phyloP scores from a whole-genome alignment of 2,888 invertebrate genomes.

The Nomada goodeniana region DNA sequence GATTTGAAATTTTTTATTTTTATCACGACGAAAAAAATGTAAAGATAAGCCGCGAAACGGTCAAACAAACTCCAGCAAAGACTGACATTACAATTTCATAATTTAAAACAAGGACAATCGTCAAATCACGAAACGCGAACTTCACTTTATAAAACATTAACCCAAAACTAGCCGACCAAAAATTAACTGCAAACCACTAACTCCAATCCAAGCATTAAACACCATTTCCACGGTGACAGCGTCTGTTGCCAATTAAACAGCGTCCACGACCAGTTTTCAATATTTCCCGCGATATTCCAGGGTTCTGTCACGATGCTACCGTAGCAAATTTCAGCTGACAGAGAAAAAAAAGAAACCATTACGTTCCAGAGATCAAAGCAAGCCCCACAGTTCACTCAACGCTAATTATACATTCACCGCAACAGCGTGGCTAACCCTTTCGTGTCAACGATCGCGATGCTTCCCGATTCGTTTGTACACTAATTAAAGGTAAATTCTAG shows the following conservation, averaged over 20 bases:
- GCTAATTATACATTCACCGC: constrained; percentile 43
- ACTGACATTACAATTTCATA: too few relatives aligned
- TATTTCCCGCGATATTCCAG: not conserved
- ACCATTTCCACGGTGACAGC: not conserved
- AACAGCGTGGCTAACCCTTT: constrained; percentile 24
- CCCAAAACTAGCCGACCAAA: not conserved
- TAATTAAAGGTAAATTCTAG: constrained; percentile 82
- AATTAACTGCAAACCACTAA: not conserved
- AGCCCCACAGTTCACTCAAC: constrained; percentile 19
- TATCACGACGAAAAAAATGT: too few relatives aligned
- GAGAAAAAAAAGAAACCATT: constrained; percentile 6
- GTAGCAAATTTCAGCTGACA: constrained; percentile 8
- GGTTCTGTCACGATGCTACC: not conserved
- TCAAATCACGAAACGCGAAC: too few relatives aligned
- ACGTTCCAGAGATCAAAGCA: constrained; percentile 47
- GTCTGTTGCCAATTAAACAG: not conserved
- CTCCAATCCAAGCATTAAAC: not conserved
- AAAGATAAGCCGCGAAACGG: too few relatives aligned
- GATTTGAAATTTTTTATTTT: too few relatives aligned
- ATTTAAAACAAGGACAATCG: too few relatives aligned
- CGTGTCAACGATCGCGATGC: constrained; percentile 53
- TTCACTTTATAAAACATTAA: too few relatives aligned
- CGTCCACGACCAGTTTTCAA: constrained; percentile 3
- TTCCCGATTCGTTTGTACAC: constrained; percentile 79
- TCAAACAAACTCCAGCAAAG: too few relatives aligned